A percentile compares a stretch with the other conserved stretches of the same genome.
Evolutionary conservation across 2,888 invertebrate species (phyloP).

Genomic region (Orthosia gothica): DNA sequence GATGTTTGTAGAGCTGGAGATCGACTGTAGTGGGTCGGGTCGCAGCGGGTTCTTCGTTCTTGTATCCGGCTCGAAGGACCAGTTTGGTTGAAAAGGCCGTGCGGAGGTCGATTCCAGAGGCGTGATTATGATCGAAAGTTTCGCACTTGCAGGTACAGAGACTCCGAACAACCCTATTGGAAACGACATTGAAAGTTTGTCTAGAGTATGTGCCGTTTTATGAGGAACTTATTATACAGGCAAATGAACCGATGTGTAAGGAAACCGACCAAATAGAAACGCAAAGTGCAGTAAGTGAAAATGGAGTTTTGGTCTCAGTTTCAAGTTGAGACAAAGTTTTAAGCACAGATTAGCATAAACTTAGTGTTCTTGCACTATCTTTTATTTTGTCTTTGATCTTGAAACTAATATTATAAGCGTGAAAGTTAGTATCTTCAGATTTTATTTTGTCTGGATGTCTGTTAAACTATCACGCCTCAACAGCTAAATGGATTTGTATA

Average conservation of each 20-base stretch:
- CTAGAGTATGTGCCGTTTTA: not conserved
- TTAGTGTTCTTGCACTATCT: not conserved
- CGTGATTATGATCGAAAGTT: not conserved
- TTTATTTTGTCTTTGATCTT: not conserved
- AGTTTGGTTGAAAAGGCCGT: too few relatives aligned
- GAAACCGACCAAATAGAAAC: slow-evolving; percentile 3
- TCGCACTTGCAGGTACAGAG: not conserved
- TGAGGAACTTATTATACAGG: slow-evolving; percentile 35
- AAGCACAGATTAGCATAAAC: slow-evolving; percentile 15
- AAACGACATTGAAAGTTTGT: slow-evolving; percentile 32
- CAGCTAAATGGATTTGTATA: too few relatives aligned
- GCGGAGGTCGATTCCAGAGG: not conserved
- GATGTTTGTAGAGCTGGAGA: too few relatives aligned
- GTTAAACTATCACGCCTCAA: not conserved
- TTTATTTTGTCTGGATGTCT: not conserved
- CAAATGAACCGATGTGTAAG: slow-evolving; percentile 49
- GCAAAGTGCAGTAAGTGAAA: slow-evolving; percentile 27
- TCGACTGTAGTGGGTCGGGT: too few relatives aligned
- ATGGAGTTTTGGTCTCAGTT: slow-evolving; percentile 14
- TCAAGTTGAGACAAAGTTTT: slow-evolving; percentile 32
- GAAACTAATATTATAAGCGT: not conserved
- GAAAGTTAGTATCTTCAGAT: not conserved
- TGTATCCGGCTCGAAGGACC: too few relatives aligned
- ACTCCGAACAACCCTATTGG: slow-evolving; percentile 3
- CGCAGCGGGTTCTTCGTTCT: too few relatives aligned